Evolutionary conservation across 2,113 vertebrate genomes (phyloP).

Genomic region (Aythya baeri): DNA sequence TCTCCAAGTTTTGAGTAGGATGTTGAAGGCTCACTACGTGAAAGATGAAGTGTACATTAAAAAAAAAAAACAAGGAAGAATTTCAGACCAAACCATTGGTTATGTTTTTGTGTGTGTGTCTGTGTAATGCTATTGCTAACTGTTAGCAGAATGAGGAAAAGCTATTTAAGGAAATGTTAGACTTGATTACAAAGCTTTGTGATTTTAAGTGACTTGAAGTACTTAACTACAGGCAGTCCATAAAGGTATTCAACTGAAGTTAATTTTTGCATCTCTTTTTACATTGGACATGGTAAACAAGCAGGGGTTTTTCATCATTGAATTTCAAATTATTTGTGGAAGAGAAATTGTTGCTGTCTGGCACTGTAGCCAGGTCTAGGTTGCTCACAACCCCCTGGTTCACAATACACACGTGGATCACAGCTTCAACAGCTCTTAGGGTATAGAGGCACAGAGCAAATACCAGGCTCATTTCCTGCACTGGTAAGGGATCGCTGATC

Average conservation of each 20-base stretch:
- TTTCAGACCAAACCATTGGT: background rate
- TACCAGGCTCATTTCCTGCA: constrained; percentile 10
- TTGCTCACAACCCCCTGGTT: constrained; percentile 45
- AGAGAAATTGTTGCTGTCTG: constrained; percentile 22
- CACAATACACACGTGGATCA: background rate
- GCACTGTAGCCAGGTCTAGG: background rate
- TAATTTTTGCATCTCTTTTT: background rate
- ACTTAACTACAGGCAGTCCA: background rate
- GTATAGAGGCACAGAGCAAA: constrained; percentile 15
- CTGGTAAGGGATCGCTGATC: background rate
- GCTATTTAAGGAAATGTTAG: background rate
- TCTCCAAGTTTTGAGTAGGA: background rate
- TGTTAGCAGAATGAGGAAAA: background rate
- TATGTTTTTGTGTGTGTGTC: background rate
- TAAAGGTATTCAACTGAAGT: background rate
- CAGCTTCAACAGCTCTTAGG: background rate
- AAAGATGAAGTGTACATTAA: background rate
- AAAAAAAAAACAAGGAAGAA: background rate
- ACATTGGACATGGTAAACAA: constrained; percentile 6
- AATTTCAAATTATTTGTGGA: constrained; percentile 31
- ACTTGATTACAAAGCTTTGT: background rate
- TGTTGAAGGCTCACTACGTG: background rate
- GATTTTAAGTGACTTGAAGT: background rate
- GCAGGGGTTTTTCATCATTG: background rate
- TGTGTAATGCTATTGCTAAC: background rate